Conservation (phyloP, 2,113 vertebrate species). For the Cynopterus brachyotis region DNA sequence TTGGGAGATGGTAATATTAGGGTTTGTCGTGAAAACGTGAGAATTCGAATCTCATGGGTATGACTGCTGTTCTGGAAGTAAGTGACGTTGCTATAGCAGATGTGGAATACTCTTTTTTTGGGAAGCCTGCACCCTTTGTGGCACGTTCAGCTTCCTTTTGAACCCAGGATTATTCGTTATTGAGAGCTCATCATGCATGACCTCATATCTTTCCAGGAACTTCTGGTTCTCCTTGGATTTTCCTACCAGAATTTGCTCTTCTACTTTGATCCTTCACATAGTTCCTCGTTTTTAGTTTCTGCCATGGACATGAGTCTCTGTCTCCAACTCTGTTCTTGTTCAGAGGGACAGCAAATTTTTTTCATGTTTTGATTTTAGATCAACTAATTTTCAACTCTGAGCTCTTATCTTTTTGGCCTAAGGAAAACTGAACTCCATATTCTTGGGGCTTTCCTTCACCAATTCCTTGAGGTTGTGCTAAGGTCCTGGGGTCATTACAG, state of each 20-base stretch:
- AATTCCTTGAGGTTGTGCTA: background rate
- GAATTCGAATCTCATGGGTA: background rate
- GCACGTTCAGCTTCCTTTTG: background rate
- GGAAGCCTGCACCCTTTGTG: background rate
- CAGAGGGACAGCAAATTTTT: background rate
- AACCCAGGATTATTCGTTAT: background rate
- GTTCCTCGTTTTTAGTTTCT: background rate
- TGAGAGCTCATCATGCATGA: background rate
- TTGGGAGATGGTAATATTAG: slow-evolving; percentile 31
- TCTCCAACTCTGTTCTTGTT: background rate
- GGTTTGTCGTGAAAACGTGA: slow-evolving; percentile 24
- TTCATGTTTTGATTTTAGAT: background rate
- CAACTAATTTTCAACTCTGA: background rate
- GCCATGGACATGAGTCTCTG: background rate
- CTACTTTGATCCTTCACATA: background rate
- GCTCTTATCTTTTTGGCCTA: background rate
- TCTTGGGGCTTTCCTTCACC: background rate
- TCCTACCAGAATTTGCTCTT: background rate
- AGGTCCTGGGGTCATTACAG: background rate
- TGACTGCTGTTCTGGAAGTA: background rate
- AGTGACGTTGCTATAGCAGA: background rate
- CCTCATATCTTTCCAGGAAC: background rate
- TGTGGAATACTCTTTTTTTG: background rate
- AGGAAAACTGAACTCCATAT: background rate
- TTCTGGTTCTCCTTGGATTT: background rate